These are phyloP conservation scores for Linepithema humile DNA, from an alignment of 1,140 invertebrate species.

Conservation along the genomic window DNA sequence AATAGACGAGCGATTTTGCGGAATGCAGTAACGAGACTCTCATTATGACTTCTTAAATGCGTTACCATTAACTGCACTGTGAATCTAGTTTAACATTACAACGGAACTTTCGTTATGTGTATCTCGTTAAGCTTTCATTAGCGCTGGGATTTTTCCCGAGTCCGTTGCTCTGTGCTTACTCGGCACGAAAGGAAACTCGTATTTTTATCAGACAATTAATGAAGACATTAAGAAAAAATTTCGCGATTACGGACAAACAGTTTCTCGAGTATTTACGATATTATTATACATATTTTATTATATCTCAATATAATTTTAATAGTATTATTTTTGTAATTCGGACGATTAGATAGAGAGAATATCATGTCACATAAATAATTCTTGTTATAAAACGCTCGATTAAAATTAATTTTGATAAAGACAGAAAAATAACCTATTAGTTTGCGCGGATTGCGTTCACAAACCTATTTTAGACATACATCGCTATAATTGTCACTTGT, in stretches of 20 bases:
- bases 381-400: too few species aligned
- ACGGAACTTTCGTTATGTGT: conserved; percentile 18
- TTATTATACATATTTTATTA: not conserved
- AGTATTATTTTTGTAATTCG: not conserved
- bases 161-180: not conserved
- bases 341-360: not conserved
- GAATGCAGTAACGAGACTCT: not conserved
- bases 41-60: conserved; percentile 12
- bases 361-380: not conserved
- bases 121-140: conserved; percentile 39
- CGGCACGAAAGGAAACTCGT: not conserved
- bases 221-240: not conserved
- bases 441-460: too few species aligned
- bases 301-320: not conserved
- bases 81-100: conserved; percentile 2
- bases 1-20: not conserved
- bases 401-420: not conserved
- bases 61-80: not conserved
- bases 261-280: not conserved
- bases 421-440: too few species aligned
- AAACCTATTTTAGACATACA: not conserved
- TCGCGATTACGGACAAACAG: not conserved
- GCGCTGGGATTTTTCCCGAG: conserved; percentile 31
- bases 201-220: not conserved
- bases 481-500: not conserved